These are phyloP conservation scores for Tillus elongatus DNA, from an alignment of 2,888 invertebrate species.

Conservation along the genomic window DNA sequence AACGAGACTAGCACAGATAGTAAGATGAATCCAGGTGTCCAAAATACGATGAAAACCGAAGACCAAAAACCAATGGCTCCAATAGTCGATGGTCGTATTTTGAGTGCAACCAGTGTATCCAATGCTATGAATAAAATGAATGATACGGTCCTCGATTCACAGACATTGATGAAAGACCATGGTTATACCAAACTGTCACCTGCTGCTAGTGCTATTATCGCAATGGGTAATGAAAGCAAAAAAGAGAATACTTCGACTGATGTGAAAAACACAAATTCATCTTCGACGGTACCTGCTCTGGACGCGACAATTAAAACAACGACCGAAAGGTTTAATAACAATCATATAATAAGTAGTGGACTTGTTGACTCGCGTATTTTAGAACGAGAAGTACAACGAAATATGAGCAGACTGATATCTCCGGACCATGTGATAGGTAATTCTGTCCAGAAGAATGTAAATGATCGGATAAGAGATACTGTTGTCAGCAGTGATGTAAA, in stretches of 20 bases:
- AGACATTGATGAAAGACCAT: constrained; percentile 37
- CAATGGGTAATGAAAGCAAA: constrained; percentile 20
- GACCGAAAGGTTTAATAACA: constrained; percentile 11
- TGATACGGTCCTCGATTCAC: constrained; percentile 38
- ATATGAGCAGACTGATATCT: constrained; percentile 30
- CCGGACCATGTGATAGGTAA: constrained; percentile 25
- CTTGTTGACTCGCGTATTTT: constrained; percentile 26
- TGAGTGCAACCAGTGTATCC: constrained; percentile 40
- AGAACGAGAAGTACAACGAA: constrained; percentile 30
- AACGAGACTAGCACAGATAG: not conserved
- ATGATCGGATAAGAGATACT: constrained; percentile 34
- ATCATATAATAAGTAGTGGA: constrained; percentile 26
- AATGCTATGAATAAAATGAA: constrained; percentile 41
- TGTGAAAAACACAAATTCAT: no score
- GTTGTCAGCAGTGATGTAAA: constrained; percentile 38
- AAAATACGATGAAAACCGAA: not conserved
- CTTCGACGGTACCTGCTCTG: not conserved
- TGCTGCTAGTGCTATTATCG: constrained; percentile 24
- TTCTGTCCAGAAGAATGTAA: constrained; percentile 25
- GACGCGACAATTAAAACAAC: not conserved
- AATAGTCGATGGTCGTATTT: constrained; percentile 33
- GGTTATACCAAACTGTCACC: constrained; percentile 27
- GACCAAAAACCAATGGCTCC: constrained; percentile 23
- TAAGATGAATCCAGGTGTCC: not conserved
- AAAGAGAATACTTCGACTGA: not conserved